Base-by-base conservation (phyloP, 2,113 vertebrate species). In the Agapornis roseicollis region DNA sequence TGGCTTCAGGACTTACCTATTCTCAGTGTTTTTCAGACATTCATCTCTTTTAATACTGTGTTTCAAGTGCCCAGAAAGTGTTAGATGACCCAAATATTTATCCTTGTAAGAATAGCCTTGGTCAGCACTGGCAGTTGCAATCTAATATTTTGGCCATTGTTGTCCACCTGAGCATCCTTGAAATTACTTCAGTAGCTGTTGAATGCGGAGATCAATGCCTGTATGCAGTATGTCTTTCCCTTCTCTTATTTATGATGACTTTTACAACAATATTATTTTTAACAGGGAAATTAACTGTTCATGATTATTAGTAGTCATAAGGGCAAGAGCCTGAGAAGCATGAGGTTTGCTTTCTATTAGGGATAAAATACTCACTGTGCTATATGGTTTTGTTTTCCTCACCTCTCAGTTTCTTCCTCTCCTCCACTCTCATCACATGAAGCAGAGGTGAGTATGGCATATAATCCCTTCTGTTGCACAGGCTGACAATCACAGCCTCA, bases 201-300 rank as follows among this genome's bases (percentile, higher is more conserved):
- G 18, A 82, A 55, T 9, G 66, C 0, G 0, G 37, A 61, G 3
- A 24, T 64, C 33, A 37, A 60, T 39, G 8, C 0, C 13, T 49
- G 23, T 42, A 61, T 52, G 29, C 18, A 52, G 22, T 10, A 33
- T 37, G 4, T 25, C 11, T 71, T 87, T 81, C 63, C 16, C 11
- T 80, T 50, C 63, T 60, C 52, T 88, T 33, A 47, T 79, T 90
- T 92, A 49, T 35, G 10, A 7, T 55, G 29, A 18, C 17, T 74
- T 88, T 70, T 55, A 22, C 29, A 72, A 39, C 14, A 76, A 17
- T 39, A 50, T 23, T 33, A 46, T 37, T 91, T 79, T 71, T 16
- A 64, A 55, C 4, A 46, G 17, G 17, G 27, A 74, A 82, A 79
- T 60, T 3, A 35, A 29, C 11, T 46, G 17, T 31, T 53, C 1